Conservation (phyloP, 2,113 vertebrate genomes). For the Tragulus kanchil region DNA sequence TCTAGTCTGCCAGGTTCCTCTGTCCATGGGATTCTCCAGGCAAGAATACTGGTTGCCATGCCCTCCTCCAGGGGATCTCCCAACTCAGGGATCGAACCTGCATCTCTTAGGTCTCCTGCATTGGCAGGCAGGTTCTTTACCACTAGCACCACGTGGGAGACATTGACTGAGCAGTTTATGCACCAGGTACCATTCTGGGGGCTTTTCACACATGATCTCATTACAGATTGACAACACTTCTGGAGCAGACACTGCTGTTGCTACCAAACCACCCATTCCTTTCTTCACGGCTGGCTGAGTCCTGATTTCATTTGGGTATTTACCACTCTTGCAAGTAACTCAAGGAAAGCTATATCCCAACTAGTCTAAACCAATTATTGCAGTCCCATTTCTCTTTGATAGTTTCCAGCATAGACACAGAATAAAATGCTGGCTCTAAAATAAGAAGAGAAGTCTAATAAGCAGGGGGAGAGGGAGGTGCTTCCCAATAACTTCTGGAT, state of each 20-base stretch:
- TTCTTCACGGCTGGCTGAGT: background rate
- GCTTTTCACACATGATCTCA: background rate
- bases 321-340: background rate
- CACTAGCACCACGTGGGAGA: background rate
- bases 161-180: background rate
- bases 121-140: background rate
- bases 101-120: background rate
- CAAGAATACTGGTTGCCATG: background rate
- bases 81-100: background rate
- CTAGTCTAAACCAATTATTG: conserved; percentile 9
- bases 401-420: background rate
- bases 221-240: background rate
- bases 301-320: background rate
- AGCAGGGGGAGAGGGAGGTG: fast-evolving
- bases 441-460: background rate
- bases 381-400: conserved; percentile 31
- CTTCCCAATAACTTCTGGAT: background rate
- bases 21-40: background rate
- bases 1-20: fast-evolving
- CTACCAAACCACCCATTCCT: background rate
- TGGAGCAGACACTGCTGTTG: background rate
- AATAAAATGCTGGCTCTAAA: background rate
- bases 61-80: background rate
- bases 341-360: background rate
- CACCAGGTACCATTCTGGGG: background rate